Evolutionary conservation across 2,888 invertebrate genomes (phyloP), one percentile per base, ranked within the genome.

Genomic region (Sceliomorpha sp.): DNA sequence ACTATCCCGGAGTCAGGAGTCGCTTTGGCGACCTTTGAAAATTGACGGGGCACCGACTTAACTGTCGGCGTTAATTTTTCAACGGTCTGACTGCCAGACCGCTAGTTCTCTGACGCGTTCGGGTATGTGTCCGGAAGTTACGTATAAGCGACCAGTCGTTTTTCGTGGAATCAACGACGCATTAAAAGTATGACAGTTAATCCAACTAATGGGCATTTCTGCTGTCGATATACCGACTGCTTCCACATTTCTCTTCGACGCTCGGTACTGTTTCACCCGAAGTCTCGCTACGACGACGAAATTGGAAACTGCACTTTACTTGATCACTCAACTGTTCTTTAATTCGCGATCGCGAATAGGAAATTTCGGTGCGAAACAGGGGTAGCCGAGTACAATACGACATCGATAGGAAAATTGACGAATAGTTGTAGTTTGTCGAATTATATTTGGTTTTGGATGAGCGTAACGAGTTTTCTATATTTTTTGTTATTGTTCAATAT

Each of bases 291-390:
- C 31, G 32, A 62, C 60, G 34, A 34, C 56, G 63, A 78, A 81
- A 83, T 82, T 81, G 82, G 72, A 79, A 81, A 78, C 77, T 77
- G 84, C 82, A 82, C 84, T 84, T 71, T 67, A 66, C 73, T 79
- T 81, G 80, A 84, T 84, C 83, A 80, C 78, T 48, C 59, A 67
- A 76, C 77, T 77, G 76, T 77, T 79, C 31, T 39, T 48, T 27
- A 53, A 55, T 50, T 56, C 59, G 48, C 63, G 53, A 63, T 64
- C 64, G 55, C 55, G 17, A 63, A 34, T 36, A 32, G 63, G 56
- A 64, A 44, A 44, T 44, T 50, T 26, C 31, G 50, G 31, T 14
- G 44, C 36, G 14, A 55, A 55, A 55, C 48, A n/a, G n/a, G n/a
- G n/a, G n/a, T n/a, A n/a, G n/a, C n/a, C n/a, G n/a, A n/a, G n/a